Conservation (phyloP, 2,888 invertebrate genomes). For the Caprella mutica region DNA sequence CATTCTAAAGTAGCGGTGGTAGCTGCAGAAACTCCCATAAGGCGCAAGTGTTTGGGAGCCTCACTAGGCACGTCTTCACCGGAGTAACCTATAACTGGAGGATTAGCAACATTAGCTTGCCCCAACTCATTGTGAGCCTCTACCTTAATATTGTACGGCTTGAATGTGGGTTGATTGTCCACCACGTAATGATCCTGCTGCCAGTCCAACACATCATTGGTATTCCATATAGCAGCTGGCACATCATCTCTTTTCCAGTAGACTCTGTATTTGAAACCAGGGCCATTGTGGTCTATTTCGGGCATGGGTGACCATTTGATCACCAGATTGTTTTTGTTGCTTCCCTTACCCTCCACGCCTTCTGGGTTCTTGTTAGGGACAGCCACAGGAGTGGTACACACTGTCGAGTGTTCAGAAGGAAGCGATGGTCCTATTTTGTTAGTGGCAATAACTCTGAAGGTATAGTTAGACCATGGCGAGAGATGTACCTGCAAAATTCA, state of each 20-base stretch:
- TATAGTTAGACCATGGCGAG: conserved; percentile 91
- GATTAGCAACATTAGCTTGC: conserved; percentile 64
- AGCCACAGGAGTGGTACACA: conserved; percentile 74
- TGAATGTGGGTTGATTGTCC: conserved; percentile 74
- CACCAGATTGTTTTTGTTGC: conserved; percentile 75
- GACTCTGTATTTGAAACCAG: conserved; percentile 82
- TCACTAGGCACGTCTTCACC: conserved; percentile 79
- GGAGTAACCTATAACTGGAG: conserved; percentile 74
- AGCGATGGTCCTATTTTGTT: conserved; percentile 84
- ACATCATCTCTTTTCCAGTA: conserved; percentile 69
- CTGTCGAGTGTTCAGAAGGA: conserved; percentile 68
- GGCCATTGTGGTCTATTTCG: conserved; percentile 91
- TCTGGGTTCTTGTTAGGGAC: conserved; percentile 88
- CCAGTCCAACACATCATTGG: conserved; percentile 64
- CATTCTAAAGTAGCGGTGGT: conserved; percentile 76
- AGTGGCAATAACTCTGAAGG: conserved; percentile 80
- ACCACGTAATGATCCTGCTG: conserved; percentile 54
- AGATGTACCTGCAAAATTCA: conserved; percentile 46
- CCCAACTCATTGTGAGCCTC: conserved; percentile 81
- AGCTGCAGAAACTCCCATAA: conserved; percentile 63
- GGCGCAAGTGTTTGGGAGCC: conserved; percentile 70
- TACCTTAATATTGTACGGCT: conserved; percentile 78
- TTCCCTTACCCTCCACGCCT: conserved; percentile 79
- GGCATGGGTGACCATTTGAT: conserved; percentile 96
- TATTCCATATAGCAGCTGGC: conserved; percentile 53